Evolutionary conservation across 2,113 vertebrate genomes (phyloP), one percentile per base, ranked within the genome.

Genomic region (Geococcyx californianus): DNA sequence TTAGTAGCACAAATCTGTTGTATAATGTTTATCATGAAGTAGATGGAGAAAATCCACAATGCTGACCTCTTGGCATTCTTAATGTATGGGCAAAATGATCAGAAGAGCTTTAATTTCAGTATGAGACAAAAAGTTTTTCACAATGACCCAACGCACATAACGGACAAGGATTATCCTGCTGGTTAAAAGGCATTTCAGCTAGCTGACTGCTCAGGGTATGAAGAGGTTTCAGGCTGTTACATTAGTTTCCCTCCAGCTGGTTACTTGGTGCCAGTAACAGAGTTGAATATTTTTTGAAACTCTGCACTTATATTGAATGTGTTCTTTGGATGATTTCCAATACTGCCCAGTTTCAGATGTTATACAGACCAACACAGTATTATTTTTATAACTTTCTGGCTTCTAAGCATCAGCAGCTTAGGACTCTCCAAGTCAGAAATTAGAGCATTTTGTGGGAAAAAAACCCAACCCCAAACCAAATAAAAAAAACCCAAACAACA

Each of bases 141-240:
- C 91, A 68, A 4, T 69, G 63, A 95, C 76, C 40, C 47, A 74
- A 38, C 0, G 6, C 28, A 87, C 84, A 68, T 29, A 5, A 49
- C 68, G 79, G 78, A 72, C 84, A 82, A 73, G 49, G 58, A 91
- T 83, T 84, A 87, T 38, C 44, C 87, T 5, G 1, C 77, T 54
- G 62, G 74, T 82, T 84, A 87, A 84, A 93, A 89, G 52, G 52
- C 82, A 69, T 78, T 93, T 95, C 81, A 85, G 70, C 74, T 62
- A 64, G 45, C 31, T 78, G 47, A 73, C 68, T 56, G 69, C 60
- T 75, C 40, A 56, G 80, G 25, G 33, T 81, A 82, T 67, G 54
- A 81, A 86, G 88, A 93, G 73, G 59, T 77, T 74, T 87, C 73
- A 84, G 80, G 40, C 49, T 66, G 66, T 70, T 84, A 74, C 11